Conservation (phyloP, 2,888 invertebrate species). For the Limnephilus marmoratus region DNA sequence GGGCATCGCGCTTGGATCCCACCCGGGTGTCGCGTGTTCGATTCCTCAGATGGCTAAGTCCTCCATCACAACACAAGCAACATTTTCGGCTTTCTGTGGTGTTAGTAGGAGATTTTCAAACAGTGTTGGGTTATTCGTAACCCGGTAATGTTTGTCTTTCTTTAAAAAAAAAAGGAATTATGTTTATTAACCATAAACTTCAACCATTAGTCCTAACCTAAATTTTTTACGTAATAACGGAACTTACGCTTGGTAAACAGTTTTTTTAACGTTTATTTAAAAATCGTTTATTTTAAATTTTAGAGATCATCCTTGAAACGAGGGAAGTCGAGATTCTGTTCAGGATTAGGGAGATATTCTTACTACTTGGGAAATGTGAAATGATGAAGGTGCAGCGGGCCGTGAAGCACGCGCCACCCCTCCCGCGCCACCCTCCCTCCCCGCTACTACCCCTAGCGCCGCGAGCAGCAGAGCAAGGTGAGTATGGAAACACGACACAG, state of each 20-base stretch:
- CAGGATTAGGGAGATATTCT: constrained; percentile 2
- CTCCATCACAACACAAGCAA: no score
- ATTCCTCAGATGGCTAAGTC: no score
- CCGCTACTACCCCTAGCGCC: neutral
- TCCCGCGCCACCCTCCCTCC: neutral
- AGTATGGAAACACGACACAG: neutral
- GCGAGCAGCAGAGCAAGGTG: neutral
- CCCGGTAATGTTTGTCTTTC: no score
- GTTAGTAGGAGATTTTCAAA: no score
- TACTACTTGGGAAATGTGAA: constrained; percentile 34
- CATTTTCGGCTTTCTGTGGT: no score
- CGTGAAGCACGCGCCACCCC: constrained; percentile 27
- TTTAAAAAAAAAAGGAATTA: no score
- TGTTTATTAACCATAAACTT: neutral
- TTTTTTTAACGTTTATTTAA: no score
- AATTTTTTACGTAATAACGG: neutral
- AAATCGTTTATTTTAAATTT: neutral
- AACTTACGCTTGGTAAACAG: neutral
- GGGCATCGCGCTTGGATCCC: no score
- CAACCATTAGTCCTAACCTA: neutral
- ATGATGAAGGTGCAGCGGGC: constrained; percentile 46
- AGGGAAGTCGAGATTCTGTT: constrained; percentile 7
- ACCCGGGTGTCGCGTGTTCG: no score
- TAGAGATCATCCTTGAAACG: neutral
- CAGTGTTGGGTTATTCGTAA: no score